Evolutionary conservation across 2,113 vertebrate genomes (phyloP).

Genomic region (Ascaphus truei): DNA sequence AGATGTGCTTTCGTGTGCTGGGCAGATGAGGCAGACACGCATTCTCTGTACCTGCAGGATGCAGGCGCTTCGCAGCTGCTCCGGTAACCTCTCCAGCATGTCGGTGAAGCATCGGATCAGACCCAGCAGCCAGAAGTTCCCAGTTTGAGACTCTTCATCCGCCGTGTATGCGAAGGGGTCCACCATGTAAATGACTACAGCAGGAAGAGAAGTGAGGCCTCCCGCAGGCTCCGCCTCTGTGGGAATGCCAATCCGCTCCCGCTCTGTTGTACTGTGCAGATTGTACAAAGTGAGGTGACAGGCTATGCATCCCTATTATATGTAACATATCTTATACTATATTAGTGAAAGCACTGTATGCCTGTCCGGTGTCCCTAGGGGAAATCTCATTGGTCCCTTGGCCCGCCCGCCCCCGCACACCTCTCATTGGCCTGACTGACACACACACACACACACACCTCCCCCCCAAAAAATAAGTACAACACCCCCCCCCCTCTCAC

Average conservation of each 20-base stretch:
- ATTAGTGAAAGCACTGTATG: no score
- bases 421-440: no score
- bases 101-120: constrained; percentile 93
- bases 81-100: constrained; percentile 86
- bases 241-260: constrained; percentile 87
- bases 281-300: neutral
- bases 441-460: no score
- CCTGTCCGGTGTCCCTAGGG: no score
- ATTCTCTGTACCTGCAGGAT: constrained; percentile 86
- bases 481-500: no score
- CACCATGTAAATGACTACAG: constrained; percentile 91
- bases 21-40: no score
- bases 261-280: constrained; percentile 69
- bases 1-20: no score
- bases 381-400: no score
- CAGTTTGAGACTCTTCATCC: constrained; percentile 76
- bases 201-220: constrained; percentile 80
- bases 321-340: neutral
- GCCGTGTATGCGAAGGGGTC: constrained; percentile 85
- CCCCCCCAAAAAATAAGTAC: no score
- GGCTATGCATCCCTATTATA: neutral
- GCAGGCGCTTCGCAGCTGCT: constrained; percentile 83
- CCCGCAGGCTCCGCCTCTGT: constrained; percentile 80
- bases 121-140: constrained; percentile 87
- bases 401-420: no score